These are phyloP conservation scores for Urophycis tenuis DNA, from an alignment of 2,797 vertebrate genomes.

Conservation along the genomic window DNA sequence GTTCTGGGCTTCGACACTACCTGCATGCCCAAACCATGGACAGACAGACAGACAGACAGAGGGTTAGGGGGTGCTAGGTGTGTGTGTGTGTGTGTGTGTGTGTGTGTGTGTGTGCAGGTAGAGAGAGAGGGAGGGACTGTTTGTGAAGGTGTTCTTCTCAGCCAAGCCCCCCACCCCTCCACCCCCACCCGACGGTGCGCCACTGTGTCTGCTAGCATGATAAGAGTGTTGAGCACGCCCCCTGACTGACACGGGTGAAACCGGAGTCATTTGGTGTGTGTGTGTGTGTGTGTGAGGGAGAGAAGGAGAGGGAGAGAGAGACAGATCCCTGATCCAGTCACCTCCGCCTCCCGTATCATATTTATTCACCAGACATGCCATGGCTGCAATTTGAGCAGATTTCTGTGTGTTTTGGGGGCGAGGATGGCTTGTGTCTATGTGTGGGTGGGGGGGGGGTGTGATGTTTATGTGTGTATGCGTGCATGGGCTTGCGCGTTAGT, in stretches of 20 bases:
- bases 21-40: slow-evolving; percentile 51
- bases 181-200: slow-evolving; percentile 52
- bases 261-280: slow-evolving; percentile 64
- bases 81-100: slow-evolving; percentile 1
- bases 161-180: slow-evolving; percentile 43
- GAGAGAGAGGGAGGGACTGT: slow-evolving; percentile 36
- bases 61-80: neutral
- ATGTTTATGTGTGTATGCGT: neutral
- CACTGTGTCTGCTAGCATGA: slow-evolving; percentile 25
- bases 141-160: slow-evolving; percentile 54
- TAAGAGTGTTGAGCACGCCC: slow-evolving; percentile 48
- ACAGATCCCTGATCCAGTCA: slow-evolving; percentile 19
- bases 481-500: slow-evolving; percentile 24
- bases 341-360: slow-evolving; percentile 60
- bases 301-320: slow-evolving; percentile 48
- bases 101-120: neutral
- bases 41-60: slow-evolving; percentile 22
- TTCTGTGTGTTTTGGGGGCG: neutral
- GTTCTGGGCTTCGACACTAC: slow-evolving; percentile 27
- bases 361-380: slow-evolving; percentile 57
- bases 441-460: slow-evolving; percentile 13
- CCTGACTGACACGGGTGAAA: slow-evolving; percentile 62
- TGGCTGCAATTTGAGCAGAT: slow-evolving; percentile 54
- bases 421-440: slow-evolving; percentile 43
- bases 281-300: no score